A percentile compares a stretch with the other conserved stretches of the same genome.
Evolutionary conservation across 2,888 invertebrate genomes (phyloP).

Genomic region (Anaspis maculata): DNA sequence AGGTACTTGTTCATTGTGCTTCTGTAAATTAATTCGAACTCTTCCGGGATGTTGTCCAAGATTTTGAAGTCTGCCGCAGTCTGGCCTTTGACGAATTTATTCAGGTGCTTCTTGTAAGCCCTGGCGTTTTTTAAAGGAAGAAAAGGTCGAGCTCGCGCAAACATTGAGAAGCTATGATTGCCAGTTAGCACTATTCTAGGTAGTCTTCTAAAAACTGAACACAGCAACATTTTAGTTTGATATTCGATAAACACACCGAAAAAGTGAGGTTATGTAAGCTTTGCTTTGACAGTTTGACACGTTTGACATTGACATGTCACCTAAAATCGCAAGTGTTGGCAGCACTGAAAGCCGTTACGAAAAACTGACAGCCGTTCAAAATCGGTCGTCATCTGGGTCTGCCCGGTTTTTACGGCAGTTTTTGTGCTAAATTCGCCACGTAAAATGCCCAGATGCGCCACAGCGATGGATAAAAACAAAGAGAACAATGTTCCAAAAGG

Average conservation of each 20-base stretch:
- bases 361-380: conserved; percentile 1
- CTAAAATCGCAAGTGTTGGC: not conserved
- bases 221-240: too few species aligned
- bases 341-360: conserved; percentile 2
- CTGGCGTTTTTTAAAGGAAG: not conserved
- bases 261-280: not conserved
- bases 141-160: too few species aligned
- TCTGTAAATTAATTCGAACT: conserved; percentile 34
- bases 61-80: conserved; percentile 18
- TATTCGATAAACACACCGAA: not conserved
- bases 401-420: not conserved
- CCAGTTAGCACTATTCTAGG: too few species aligned
- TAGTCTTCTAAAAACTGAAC: too few species aligned
- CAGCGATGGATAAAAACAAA: conserved; percentile 3
- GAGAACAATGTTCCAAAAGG: conserved; percentile 7
- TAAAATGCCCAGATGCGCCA: conserved; percentile 8
- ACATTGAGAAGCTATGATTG: too few species aligned
- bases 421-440: not conserved
- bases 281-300: not conserved
- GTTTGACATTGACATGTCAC: not conserved
- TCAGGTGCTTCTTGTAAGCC: not conserved
- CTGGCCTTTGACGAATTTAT: conserved; percentile 19
- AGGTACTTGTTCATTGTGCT: conserved; percentile 31
- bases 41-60: conserved; percentile 31
- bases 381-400: not conserved